phyloP scores from a whole-genome alignment of 2,888 invertebrate genomes.

The Macrosiphum euphorbiae region DNA sequence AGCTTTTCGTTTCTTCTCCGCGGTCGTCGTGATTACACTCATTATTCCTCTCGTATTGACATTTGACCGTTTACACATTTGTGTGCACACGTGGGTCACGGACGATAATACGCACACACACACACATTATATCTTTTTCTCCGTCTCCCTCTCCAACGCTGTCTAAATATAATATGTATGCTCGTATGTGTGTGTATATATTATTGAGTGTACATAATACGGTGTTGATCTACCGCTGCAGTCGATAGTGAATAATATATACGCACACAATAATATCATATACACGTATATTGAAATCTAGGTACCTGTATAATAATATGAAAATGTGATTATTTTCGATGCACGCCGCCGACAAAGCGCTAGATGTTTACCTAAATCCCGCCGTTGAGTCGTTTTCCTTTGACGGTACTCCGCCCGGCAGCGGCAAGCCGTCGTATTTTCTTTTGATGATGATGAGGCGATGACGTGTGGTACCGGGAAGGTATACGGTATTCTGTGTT shows the following conservation, averaged over 20 bases:
- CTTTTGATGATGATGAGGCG: constrained; percentile 15
- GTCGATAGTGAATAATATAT: not conserved
- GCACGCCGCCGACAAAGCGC: constrained; percentile 32
- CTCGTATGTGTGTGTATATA: not conserved
- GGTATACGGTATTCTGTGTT: not conserved
- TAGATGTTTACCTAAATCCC: constrained; percentile 20
- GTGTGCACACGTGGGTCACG: not conserved
- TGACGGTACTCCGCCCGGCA: not conserved
- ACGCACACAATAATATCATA: not conserved
- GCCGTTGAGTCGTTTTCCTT: constrained; percentile 11
- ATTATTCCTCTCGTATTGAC: not conserved
- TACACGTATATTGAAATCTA: not conserved
- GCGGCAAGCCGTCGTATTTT: not conserved
- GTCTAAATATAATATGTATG: not conserved
- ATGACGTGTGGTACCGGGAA: not conserved
- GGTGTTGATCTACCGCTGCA: not conserved
- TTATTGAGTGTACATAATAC: not conserved
- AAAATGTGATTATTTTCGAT: constrained; percentile 17
- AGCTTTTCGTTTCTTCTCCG: not conserved
- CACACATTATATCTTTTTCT: not conserved
- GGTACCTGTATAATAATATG: not conserved
- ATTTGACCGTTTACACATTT: not conserved
- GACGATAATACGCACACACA: not conserved
- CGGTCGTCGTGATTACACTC: not conserved
- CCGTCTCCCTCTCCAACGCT: no score